A percentile compares a stretch with the other conserved stretches of the same genome.
These are phyloP conservation scores for Meloidogyne hapla DNA, from an alignment of 1,140 invertebrate species.

Conservation along the genomic window DNA sequence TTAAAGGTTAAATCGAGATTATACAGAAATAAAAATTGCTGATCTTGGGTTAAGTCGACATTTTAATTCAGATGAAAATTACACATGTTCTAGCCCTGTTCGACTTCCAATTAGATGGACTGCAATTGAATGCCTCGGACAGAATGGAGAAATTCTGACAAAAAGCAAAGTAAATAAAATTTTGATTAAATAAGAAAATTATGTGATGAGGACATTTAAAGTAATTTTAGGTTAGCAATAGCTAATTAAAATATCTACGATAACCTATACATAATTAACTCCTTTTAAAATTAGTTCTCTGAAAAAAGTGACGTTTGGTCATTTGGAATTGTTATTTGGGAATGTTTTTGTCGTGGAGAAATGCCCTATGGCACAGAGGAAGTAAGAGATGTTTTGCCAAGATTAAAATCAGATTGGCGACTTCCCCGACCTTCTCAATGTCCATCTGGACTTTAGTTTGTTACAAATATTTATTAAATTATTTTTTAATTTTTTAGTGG, in stretches of 20 bases:
- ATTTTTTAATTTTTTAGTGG: slow-evolving; percentile 29
- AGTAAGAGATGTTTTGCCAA: slow-evolving; percentile 10
- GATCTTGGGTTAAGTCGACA: slow-evolving; percentile 91
- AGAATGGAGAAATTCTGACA: slow-evolving; percentile 22
- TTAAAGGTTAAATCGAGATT: slow-evolving; percentile 77
- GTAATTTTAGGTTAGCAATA: too few species aligned
- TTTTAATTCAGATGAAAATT: slow-evolving; percentile 33
- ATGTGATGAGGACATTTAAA: too few species aligned
- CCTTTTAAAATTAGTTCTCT: too few species aligned
- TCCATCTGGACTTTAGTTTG: slow-evolving; percentile 31
- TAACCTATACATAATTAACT: too few species aligned
- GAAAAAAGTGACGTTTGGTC: slow-evolving; percentile 46
- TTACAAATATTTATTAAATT: neutral
- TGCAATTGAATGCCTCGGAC: slow-evolving; percentile 40
- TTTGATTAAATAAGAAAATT: too few species aligned
- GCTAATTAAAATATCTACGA: too few species aligned
- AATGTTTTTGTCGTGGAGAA: slow-evolving; percentile 35
- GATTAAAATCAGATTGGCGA: slow-evolving; percentile 16
- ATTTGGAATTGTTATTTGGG: slow-evolving; percentile 44
- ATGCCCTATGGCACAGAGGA: slow-evolving; percentile 29
- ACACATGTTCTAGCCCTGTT: slow-evolving; percentile 12
- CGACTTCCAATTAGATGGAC: slow-evolving; percentile 45
- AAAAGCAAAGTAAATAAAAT: too few species aligned
- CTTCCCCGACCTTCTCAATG: slow-evolving; percentile 14
- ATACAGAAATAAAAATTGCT: slow-evolving; percentile 83